Evolutionary conservation across 2,797 vertebrate species (phyloP).

Genomic region (Momotus momota): DNA sequence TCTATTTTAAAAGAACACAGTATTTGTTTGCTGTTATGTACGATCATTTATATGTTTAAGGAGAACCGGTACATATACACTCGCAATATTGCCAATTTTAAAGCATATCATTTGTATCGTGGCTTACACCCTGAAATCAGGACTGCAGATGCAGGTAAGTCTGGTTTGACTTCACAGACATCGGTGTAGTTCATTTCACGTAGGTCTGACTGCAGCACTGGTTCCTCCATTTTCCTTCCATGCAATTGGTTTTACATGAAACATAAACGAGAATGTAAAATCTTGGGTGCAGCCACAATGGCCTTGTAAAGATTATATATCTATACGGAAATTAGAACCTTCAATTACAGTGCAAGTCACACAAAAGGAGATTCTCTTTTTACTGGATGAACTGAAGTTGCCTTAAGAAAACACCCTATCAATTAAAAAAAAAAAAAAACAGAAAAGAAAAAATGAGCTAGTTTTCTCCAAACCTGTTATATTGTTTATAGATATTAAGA

Average conservation of each 20-base stretch:
- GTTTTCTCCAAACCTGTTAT: not conserved
- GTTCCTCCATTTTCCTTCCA: not conserved
- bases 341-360: not conserved
- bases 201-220: not conserved
- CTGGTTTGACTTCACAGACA: not conserved
- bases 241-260: not conserved
- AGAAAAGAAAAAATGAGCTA: accelerated
- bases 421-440: not conserved
- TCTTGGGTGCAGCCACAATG: not conserved
- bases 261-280: not conserved
- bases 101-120: not conserved
- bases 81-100: not conserved
- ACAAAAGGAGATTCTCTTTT: not conserved
- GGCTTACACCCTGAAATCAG: not conserved
- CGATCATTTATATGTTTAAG: not conserved
- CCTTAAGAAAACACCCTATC: not conserved
- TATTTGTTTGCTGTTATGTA: not conserved
- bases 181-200: not conserved
- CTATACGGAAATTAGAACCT: not conserved
- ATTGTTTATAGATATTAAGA: not conserved
- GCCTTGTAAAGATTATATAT: not conserved
- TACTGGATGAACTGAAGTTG: not conserved
- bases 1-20: not conserved
- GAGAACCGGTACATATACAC: not conserved
- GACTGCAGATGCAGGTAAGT: not conserved